Percentiles rank a stretch among this genome's conserved stretches.
phyloP scores from a whole-genome alignment of 1,140 invertebrate species.

The Dendroctonus ponderosae region DNA sequence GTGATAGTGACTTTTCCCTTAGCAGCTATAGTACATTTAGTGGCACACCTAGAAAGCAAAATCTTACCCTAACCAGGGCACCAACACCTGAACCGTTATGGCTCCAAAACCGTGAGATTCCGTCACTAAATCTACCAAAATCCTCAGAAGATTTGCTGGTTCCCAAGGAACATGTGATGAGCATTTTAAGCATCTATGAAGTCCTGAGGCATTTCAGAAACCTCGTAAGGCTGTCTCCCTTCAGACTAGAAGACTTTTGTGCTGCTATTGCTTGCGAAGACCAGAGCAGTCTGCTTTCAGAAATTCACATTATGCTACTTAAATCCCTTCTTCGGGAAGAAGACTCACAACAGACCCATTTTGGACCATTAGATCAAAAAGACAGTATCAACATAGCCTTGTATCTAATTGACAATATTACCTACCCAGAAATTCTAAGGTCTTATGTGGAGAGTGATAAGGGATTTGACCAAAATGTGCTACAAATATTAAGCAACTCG shows the following conservation, averaged over 20 bases:
- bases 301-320: constrained; percentile 89
- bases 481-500: constrained; percentile 67
- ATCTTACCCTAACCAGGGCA: constrained; percentile 56
- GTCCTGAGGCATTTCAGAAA: constrained; percentile 88
- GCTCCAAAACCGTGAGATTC: constrained; percentile 78
- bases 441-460: constrained; percentile 87
- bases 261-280: constrained; percentile 88
- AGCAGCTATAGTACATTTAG: constrained; percentile 73
- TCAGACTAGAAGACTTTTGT: constrained; percentile 95
- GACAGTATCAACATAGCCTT: constrained; percentile 92
- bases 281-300: constrained; percentile 83
- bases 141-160: constrained; percentile 89
- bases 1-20: constrained; percentile 81
- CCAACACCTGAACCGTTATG: constrained; percentile 85
- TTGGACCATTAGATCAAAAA: constrained; percentile 93
- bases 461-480: constrained; percentile 70
- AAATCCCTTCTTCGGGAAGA: constrained; percentile 91
- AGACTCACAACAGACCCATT: constrained; percentile 91
- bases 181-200: constrained; percentile 87
- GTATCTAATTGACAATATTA: constrained; percentile 89
- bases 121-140: constrained; percentile 73
- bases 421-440: constrained; percentile 90
- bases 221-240: constrained; percentile 86
- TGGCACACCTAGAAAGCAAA: constrained; percentile 60
- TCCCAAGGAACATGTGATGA: constrained; percentile 74